These are phyloP conservation scores for Macropus fuliginosus DNA, from an alignment of 2,797 vertebrate genomes.

Conservation along the genomic window DNA sequence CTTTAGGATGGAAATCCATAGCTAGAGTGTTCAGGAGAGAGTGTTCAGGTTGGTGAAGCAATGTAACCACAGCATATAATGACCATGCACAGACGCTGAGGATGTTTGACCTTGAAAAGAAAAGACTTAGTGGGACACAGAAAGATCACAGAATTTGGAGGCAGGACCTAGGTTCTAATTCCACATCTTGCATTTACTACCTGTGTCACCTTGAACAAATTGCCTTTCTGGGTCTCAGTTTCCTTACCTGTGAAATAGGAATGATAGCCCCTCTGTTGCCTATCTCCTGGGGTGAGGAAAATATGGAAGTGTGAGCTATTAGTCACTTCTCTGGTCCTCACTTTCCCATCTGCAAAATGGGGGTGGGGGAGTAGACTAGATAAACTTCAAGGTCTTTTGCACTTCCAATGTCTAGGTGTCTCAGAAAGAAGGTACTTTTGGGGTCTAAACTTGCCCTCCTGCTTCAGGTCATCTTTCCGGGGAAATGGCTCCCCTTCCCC, in stretches of 20 bases:
- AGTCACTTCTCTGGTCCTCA: not conserved
- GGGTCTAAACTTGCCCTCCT: not conserved
- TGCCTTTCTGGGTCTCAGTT: too few relatives aligned
- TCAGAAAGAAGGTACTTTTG: not conserved
- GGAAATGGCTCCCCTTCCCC: not conserved
- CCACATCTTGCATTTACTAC: not conserved
- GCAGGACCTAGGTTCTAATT: not conserved
- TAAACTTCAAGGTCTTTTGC: not conserved
- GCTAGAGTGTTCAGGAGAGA: not conserved
- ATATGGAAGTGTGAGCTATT: not conserved
- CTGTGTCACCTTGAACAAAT: not conserved
- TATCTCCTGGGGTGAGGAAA: not conserved
- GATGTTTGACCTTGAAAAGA: not conserved
- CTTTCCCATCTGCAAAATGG: not conserved
- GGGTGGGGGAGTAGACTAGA: not conserved
- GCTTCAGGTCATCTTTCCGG: not conserved
- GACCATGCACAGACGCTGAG: not conserved
- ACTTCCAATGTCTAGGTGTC: not conserved
- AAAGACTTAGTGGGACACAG: not conserved
- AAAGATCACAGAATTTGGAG: too few relatives aligned
- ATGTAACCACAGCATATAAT: not conserved
- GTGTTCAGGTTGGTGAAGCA: not conserved
- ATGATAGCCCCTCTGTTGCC: not conserved
- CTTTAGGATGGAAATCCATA: not conserved
- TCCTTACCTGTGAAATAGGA: not conserved